A percentile compares a stretch with the other conserved stretches of the same genome.
Evolutionary conservation across 2,113 vertebrate genomes (phyloP).

Genomic region (Lophius piscatorius): DNA sequence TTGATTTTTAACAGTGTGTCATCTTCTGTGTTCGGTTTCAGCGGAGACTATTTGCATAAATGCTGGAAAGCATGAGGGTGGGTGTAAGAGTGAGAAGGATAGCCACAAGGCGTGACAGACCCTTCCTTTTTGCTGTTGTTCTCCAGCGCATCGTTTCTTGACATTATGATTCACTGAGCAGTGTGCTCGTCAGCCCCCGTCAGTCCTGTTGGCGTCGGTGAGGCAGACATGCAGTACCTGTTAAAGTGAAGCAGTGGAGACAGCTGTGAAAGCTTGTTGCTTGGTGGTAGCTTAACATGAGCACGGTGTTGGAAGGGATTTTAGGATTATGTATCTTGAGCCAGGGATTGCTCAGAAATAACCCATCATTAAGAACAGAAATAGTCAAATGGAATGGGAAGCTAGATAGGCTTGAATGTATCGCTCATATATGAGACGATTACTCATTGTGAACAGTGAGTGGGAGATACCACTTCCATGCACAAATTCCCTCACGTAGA

Average conservation of each 20-base stretch:
- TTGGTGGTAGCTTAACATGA: conserved; percentile 60
- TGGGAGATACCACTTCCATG: conserved; percentile 25
- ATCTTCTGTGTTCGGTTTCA: conserved; percentile 39
- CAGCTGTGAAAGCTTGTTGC: conserved; percentile 72
- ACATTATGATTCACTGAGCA: conserved; percentile 65
- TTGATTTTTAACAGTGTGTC: conserved; percentile 55
- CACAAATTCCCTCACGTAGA: conserved; percentile 28
- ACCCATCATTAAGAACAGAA: conserved; percentile 60
- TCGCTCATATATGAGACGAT: not conserved
- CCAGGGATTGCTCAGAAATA: conserved; percentile 57
- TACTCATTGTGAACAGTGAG: conserved; percentile 25
- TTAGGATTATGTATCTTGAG: conserved; percentile 68
- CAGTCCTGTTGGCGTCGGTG: conserved; percentile 45
- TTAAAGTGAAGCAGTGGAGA: conserved; percentile 68
- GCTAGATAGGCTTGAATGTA: conserved; percentile 28
- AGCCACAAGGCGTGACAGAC: conserved; percentile 62
- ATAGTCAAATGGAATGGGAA: conserved; percentile 49
- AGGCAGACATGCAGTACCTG: conserved; percentile 66
- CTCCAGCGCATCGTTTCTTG: conserved; percentile 53
- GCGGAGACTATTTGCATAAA: conserved; percentile 64
- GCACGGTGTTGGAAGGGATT: conserved; percentile 63
- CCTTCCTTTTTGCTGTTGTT: conserved; percentile 56
- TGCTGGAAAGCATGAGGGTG: conserved; percentile 5
- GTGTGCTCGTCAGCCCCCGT: conserved; percentile 50
- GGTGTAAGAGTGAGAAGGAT: conserved; percentile 54